Base-by-base conservation (phyloP, 2,113 vertebrate genomes). In the Engraulis encrasicolus region DNA sequence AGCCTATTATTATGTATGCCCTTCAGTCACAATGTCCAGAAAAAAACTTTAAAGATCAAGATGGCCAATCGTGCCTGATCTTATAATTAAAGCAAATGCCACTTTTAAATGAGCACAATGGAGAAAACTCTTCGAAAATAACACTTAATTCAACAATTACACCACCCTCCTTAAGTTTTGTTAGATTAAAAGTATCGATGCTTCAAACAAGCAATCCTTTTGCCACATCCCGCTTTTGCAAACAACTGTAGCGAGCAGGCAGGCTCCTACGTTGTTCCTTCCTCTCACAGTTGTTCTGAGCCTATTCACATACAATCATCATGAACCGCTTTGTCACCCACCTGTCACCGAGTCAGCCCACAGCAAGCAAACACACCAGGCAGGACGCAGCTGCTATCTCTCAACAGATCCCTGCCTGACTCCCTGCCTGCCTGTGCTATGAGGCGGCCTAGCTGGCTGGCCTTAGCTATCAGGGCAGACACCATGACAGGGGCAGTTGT, bases 341-440 rank as follows among this genome's bases (percentile, higher is more conserved):
- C 49, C 31, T 81, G 66, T 85, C 71, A 77, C 49, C 54, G 61
- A 78, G 23, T 81, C 80, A 31, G 66, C 7, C 66, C 66, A 74
- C 15, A 15, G 66, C 66, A 36, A n/a, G n/a, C n/a, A n/a, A n/a
- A 31, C 31, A 14, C 66, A 74, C 66, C 31, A 36, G 27, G 66
- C 66, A 31, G 31, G 66, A 17, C 27, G 6, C 66, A 81, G 18
- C 84, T 81, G 49, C 23, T 27, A 34, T 7, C 6, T 36, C 23
- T 78, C 18, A 78, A 38, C 45, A 50, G 84, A 31, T n/a, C 84
- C 81, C 45, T 81, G 36, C 45, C 77, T 6, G 23, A 40, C 23
- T n/a, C 11, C 6, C 23, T 19, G 54, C 6, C n/a, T 27, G 23
- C 11, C 23, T 9, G 40, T 45, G 3, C 40, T 45, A 5, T 45